phyloP scores from a whole-genome alignment of 2,888 invertebrate species.

The Limnephilus marmoratus region DNA sequence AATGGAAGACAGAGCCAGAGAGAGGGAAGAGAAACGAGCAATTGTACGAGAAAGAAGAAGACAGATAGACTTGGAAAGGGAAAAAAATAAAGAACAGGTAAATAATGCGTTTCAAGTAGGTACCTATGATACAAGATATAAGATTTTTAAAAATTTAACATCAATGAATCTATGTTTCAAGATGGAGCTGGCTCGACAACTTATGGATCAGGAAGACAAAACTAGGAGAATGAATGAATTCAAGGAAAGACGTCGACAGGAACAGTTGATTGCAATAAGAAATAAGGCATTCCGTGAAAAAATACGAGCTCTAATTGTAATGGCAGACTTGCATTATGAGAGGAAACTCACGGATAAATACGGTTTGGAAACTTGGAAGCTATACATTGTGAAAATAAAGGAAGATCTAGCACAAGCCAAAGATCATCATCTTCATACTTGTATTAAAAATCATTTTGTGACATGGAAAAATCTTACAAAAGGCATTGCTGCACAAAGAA shows the following conservation, averaged over 20 bases:
- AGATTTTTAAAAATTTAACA: neutral
- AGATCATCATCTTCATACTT: conserved; percentile 73
- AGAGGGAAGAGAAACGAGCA: conserved; percentile 79
- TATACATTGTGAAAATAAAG: conserved; percentile 71
- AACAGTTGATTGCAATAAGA: conserved; percentile 80
- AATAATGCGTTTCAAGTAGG: neutral
- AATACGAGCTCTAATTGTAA: conserved; percentile 74
- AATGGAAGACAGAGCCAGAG: conserved; percentile 85
- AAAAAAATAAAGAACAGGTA: conserved; percentile 75
- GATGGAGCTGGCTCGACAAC: conserved; percentile 75
- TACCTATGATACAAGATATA: neutral
- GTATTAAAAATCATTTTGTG: conserved; percentile 75
- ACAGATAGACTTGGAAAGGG: conserved; percentile 75
- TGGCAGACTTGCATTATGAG: conserved; percentile 77
- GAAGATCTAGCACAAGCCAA: conserved; percentile 75
- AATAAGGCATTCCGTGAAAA: conserved; percentile 77
- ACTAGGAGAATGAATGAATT: conserved; percentile 78
- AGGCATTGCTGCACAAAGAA: conserved; percentile 76
- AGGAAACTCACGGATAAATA: conserved; percentile 72
- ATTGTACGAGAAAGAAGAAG: conserved; percentile 74
- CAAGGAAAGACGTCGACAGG: conserved; percentile 78
- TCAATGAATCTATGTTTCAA: conserved; percentile 66
- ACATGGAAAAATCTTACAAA: conserved; percentile 77
- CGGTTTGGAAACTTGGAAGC: conserved; percentile 72
- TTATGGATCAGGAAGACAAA: conserved; percentile 81